These are phyloP conservation scores for Gracilinanus agilis DNA, from an alignment of 2,113 vertebrate genomes.

Conservation along the genomic window DNA sequence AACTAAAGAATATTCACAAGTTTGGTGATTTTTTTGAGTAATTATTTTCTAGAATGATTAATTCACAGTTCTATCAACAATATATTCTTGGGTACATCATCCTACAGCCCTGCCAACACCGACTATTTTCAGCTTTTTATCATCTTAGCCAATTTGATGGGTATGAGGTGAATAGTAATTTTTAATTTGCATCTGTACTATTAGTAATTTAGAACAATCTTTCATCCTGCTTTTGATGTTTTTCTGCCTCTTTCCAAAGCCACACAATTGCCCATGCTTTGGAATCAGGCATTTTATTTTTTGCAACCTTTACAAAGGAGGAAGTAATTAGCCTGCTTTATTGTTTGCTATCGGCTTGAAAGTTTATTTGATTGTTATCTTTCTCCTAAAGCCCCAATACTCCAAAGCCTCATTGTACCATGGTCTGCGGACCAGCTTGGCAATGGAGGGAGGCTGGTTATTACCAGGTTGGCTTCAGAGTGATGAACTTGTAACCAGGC, in stretches of 20 bases:
- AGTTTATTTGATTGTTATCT: background rate
- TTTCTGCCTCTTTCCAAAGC: background rate
- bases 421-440: background rate
- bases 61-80: too few species aligned
- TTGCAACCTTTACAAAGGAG: background rate
- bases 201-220: background rate
- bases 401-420: background rate
- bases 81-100: too few species aligned
- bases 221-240: background rate
- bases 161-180: background rate
- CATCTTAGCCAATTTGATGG: background rate
- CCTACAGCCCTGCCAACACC: too few species aligned
- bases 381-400: background rate
- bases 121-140: background rate
- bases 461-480: background rate
- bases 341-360: background rate
- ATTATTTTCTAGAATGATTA: too few species aligned
- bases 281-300: background rate
- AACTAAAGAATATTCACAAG: too few species aligned
- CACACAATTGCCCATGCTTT: background rate
- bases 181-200: background rate
- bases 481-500: background rate
- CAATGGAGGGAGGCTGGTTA: background rate
- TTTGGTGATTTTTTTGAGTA: too few species aligned
- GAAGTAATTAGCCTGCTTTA: background rate